Conservation (phyloP, 2,113 vertebrate species). For the Micronycteris hirsuta region DNA sequence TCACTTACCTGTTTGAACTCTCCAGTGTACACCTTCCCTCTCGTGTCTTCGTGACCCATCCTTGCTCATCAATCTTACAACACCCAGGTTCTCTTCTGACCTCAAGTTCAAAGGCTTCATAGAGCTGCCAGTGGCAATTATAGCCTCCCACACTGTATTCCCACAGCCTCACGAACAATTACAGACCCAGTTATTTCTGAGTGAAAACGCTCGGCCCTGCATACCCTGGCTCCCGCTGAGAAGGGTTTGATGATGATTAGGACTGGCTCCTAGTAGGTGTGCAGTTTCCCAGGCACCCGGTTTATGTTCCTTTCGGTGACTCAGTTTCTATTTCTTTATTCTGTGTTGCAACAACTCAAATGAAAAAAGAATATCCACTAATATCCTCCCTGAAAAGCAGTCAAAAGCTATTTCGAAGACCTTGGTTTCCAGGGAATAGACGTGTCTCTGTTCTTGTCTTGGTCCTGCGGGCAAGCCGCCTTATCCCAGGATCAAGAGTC, state of each 20-base stretch:
- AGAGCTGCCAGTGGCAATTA: background rate
- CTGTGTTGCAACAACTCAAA: conserved; percentile 30
- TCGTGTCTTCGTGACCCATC: background rate
- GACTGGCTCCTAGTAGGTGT: background rate
- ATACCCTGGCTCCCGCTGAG: background rate
- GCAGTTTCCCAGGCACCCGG: background rate
- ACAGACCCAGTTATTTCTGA: background rate
- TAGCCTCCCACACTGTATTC: background rate
- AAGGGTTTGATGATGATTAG: background rate
- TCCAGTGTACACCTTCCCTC: background rate
- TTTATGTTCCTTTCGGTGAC: background rate
- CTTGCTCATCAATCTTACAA: background rate
- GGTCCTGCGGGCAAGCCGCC: background rate
- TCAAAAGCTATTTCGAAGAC: conserved; percentile 36
- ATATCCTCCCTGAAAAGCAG: conserved; percentile 12
- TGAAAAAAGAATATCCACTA: conserved; percentile 21
- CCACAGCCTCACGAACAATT: background rate
- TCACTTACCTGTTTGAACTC: background rate
- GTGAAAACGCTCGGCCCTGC: background rate
- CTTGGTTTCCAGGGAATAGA: background rate
- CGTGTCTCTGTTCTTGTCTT: background rate
- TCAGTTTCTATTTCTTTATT: conserved; percentile 34
- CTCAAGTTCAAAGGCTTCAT: background rate
- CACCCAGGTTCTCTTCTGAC: background rate
- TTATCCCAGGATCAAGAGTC: background rate